phyloP scores from a whole-genome alignment of 2,888 invertebrate genomes.

The Serripes groenlandicus region DNA sequence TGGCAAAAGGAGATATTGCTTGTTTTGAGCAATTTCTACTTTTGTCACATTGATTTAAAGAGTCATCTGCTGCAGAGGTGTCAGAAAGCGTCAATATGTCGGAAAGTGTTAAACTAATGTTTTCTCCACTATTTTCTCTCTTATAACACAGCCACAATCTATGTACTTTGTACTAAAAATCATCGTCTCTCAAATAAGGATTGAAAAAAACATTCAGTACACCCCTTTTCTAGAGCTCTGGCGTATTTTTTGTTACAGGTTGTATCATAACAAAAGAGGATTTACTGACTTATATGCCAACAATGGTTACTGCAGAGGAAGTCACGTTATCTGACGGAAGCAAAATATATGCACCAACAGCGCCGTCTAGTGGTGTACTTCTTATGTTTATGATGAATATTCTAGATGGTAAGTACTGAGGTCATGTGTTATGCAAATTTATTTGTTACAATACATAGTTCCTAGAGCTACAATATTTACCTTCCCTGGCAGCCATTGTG shows the following conservation, averaged over 20 bases:
- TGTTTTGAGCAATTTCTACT: neutral
- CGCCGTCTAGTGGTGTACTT: conserved; percentile 80
- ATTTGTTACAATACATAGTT: too few species aligned
- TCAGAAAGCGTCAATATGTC: neutral
- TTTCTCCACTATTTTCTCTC: too few species aligned
- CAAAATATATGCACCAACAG: conserved; percentile 70
- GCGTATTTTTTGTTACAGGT: too few species aligned
- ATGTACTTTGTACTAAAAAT: too few species aligned
- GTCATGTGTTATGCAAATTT: too few species aligned
- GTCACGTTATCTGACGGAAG: conserved; percentile 68
- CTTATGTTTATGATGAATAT: conserved; percentile 82
- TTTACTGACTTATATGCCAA: conserved; percentile 44
- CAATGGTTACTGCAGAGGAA: conserved; percentile 54
- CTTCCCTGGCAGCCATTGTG: too few species aligned
- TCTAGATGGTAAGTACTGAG: conserved; percentile 79
- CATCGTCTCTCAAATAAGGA: too few species aligned
- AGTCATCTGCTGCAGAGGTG: neutral
- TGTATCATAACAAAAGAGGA: conserved; percentile 73
- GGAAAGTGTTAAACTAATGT: neutral
- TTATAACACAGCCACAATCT: too few species aligned
- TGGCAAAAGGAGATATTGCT: neutral
- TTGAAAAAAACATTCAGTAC: too few species aligned
- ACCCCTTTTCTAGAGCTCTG: too few species aligned
- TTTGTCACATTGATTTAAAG: neutral
- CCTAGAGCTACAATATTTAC: too few species aligned